Evolutionary conservation across 1,140 invertebrate species (phyloP).

Genomic region (Zaprionus ghesquierei): DNA sequence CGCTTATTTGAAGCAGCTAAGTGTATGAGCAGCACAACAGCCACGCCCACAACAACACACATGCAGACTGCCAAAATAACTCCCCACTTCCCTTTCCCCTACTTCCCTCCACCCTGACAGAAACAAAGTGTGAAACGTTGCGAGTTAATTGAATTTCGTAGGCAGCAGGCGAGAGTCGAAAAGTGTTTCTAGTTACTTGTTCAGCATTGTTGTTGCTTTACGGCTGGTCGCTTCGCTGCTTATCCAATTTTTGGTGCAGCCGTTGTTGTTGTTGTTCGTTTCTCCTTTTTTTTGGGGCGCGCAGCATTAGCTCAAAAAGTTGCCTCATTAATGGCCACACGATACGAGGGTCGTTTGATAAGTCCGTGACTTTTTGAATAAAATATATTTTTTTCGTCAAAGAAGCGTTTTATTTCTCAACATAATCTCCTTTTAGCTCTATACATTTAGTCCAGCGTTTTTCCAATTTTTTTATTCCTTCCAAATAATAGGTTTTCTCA

Average conservation of each 20-base stretch:
- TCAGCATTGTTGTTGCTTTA: neutral
- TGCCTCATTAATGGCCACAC: constrained; percentile 52
- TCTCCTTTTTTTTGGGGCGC: neutral
- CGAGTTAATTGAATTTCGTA: constrained; percentile 65
- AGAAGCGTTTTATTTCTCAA: too few relatives aligned
- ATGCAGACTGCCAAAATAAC: neutral
- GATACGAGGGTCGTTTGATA: neutral
- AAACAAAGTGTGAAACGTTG: constrained; percentile 42
- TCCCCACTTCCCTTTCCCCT: neutral
- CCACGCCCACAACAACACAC: constrained; percentile 7
- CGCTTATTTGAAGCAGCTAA: neutral
- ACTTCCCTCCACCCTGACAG: neutral
- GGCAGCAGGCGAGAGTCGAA: constrained; percentile 4
- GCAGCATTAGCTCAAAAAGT: constrained; percentile 62
- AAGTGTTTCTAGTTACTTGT: constrained; percentile 25
- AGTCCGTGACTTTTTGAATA: too few relatives aligned
- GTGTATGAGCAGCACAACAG: constrained; percentile 29
- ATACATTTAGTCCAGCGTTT: too few relatives aligned
- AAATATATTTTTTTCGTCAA: too few relatives aligned
- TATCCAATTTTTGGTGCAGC: constrained; percentile 48
- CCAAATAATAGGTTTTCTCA: too few relatives aligned
- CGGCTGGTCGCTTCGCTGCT: constrained; percentile 24
- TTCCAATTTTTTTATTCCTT: too few relatives aligned
- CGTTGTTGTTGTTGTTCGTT: constrained; percentile 2
- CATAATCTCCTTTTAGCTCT: too few relatives aligned